phyloP scores from a whole-genome alignment of 2,888 invertebrate species.

The Caenorhabditis sp. region DNA sequence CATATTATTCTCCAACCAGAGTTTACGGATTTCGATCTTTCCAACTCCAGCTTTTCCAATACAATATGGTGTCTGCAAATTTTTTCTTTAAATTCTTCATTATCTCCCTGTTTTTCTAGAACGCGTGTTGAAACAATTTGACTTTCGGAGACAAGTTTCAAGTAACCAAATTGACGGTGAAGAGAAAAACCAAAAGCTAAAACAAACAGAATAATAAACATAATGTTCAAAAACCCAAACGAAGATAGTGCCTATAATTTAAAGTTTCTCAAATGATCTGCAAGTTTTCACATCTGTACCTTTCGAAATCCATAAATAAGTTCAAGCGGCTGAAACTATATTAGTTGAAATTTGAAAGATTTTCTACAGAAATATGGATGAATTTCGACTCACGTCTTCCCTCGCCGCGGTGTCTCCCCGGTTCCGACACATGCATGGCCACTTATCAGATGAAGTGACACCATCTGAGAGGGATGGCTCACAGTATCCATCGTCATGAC shows the following conservation, averaged over 20 bases:
- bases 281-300: constrained; percentile 51
- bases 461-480: constrained; percentile 64
- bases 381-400: constrained; percentile 63
- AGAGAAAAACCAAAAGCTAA: constrained; percentile 11
- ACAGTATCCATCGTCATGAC: constrained; percentile 74
- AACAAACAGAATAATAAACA: constrained; percentile 29
- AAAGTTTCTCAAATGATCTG: background rate
- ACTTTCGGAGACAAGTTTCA: constrained; percentile 42
- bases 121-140: constrained; percentile 39
- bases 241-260: constrained; percentile 19
- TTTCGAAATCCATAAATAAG: constrained; percentile 68
- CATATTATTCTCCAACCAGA: constrained; percentile 69
- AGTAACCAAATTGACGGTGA: constrained; percentile 35
- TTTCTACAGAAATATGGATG: too few relatives aligned
- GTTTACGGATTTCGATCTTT: constrained; percentile 71
- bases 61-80: constrained; percentile 75
- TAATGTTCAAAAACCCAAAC: constrained; percentile 43
- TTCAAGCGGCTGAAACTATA: constrained; percentile 70
- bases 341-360: constrained; percentile 36
- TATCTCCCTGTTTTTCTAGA: background rate
- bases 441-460: constrained; percentile 48
- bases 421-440: constrained; percentile 75
- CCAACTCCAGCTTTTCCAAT: constrained; percentile 68
- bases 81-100: background rate
- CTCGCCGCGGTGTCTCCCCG: constrained; percentile 56